Percentiles rank a stretch among this genome's conserved stretches.
Evolutionary conservation across 64 coral and sea anemone genomes (phyloP).

Genomic region (Pocillopora damicornis): DNA sequence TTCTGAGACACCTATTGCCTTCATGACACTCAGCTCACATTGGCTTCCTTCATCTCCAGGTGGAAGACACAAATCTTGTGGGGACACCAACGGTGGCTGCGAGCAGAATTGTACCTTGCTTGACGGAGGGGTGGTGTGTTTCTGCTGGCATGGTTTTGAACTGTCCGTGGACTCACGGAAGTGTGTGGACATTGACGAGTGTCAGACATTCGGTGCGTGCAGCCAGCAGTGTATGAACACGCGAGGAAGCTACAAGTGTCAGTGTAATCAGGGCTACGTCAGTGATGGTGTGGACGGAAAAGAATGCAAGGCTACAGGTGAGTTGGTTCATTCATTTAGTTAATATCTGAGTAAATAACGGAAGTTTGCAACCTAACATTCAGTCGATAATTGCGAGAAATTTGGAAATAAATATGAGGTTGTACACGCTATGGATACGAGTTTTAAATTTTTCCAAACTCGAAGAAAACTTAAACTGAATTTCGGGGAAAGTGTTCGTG

Average conservation of each 20-base stretch:
- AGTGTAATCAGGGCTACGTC: constrained; percentile 43
- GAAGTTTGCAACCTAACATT: too few species aligned
- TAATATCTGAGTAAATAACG: too few species aligned
- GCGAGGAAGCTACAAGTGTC: constrained; percentile 47
- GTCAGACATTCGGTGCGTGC: constrained; percentile 32
- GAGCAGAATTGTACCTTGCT: constrained; percentile 43
- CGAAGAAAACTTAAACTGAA: too few species aligned
- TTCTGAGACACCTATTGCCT: neutral
- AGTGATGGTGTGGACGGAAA: neutral
- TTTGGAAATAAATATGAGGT: too few species aligned
- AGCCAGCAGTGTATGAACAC: constrained; percentile 61
- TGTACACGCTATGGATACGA: too few species aligned
- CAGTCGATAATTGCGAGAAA: too few species aligned
- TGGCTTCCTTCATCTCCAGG: neutral
- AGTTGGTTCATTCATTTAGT: neutral
- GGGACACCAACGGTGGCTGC: constrained; percentile 40
- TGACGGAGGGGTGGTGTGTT: constrained; percentile 44
- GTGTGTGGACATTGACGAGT: constrained; percentile 60
- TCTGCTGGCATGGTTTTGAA: constrained; percentile 46
- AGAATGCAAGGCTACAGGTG: constrained; percentile 41
- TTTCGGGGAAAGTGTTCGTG: too few species aligned
- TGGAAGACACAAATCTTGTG: constrained; percentile 43
- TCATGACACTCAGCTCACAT: too few species aligned
- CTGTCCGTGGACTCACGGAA: constrained; percentile 8
- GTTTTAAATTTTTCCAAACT: too few species aligned